Conservation (phyloP, 2,797 vertebrate species). For the Rhincodon typus region DNA sequence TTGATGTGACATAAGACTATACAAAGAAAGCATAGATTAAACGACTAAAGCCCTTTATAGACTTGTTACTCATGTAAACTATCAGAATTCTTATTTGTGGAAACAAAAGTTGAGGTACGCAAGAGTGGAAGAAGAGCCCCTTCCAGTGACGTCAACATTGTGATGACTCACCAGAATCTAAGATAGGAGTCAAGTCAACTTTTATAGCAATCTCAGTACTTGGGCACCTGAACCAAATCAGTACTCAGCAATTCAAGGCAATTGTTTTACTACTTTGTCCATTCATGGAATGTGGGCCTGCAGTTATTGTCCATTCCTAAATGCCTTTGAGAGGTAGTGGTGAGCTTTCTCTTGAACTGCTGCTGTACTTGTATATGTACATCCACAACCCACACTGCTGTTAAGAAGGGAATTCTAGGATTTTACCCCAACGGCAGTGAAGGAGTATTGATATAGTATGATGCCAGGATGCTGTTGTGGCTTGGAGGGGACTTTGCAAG, state of each 20-base stretch:
- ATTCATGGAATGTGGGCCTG: too few relatives aligned
- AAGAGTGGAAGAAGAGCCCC: background rate
- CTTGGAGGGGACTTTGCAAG: too few relatives aligned
- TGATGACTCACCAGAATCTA: background rate
- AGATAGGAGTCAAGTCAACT: background rate
- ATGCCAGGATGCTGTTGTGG: too few relatives aligned
- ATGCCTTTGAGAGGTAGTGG: too few relatives aligned
- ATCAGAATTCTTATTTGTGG: background rate
- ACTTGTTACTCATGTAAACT: background rate
- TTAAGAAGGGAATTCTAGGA: too few relatives aligned
- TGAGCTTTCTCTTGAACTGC: too few relatives aligned
- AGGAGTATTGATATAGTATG: too few relatives aligned
- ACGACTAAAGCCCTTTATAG: background rate
- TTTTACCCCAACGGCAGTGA: too few relatives aligned
- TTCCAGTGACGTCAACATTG: background rate
- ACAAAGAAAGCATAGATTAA: background rate
- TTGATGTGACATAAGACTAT: background rate
- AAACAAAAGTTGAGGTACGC: background rate
- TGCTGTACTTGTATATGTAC: too few relatives aligned
- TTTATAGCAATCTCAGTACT: background rate
- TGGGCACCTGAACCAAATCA: background rate
- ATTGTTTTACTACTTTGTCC: background rate
- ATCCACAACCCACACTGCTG: too few relatives aligned
- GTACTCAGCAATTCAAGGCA: background rate
- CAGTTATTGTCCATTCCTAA: too few relatives aligned